These are phyloP conservation scores for Acanthochromis polyacanthus DNA, from an alignment of 2,113 vertebrate genomes.

Conservation along the genomic window DNA sequence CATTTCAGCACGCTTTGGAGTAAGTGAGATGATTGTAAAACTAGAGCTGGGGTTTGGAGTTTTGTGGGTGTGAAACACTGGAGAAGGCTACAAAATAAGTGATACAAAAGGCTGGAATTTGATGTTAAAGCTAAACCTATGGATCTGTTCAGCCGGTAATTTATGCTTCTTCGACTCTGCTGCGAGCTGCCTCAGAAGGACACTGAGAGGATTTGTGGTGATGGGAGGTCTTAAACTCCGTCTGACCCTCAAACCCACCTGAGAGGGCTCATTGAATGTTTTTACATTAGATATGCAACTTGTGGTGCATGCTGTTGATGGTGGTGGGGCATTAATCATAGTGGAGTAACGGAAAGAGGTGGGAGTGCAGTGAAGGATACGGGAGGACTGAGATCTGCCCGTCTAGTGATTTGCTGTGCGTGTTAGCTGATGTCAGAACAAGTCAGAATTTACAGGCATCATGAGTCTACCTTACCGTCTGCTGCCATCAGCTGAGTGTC, in stretches of 20 bases:
- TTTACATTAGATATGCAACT: constrained; percentile 70
- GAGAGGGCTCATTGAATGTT: constrained; percentile 64
- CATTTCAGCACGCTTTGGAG: constrained; percentile 50
- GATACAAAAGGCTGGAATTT: constrained; percentile 46
- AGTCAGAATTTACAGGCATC: constrained; percentile 66
- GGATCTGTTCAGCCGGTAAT: constrained; percentile 58
- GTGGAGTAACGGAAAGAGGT: constrained; percentile 37
- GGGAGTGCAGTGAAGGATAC: constrained; percentile 57
- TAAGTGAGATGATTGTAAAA: constrained; percentile 50
- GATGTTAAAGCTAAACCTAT: constrained; percentile 45
- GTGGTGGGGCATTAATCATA: constrained; percentile 63
- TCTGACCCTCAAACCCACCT: constrained; percentile 70
- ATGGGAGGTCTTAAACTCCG: constrained; percentile 73
- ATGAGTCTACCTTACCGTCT: constrained; percentile 65
- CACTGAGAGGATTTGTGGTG: constrained; percentile 71
- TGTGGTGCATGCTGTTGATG: constrained; percentile 57
- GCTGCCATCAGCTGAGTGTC: constrained; percentile 64
- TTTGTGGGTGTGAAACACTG: constrained; percentile 38
- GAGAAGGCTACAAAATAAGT: constrained; percentile 38
- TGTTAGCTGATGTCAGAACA: constrained; percentile 66
- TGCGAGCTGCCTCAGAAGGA: constrained; percentile 65
- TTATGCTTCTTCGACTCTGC: constrained; percentile 48
- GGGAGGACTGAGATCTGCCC: constrained; percentile 63
- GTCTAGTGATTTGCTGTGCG: constrained; percentile 64
- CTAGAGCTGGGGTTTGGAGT: constrained; percentile 37